Base-by-base conservation (phyloP, 2,888 invertebrate genomes). In the Apoda limacodes region DNA sequence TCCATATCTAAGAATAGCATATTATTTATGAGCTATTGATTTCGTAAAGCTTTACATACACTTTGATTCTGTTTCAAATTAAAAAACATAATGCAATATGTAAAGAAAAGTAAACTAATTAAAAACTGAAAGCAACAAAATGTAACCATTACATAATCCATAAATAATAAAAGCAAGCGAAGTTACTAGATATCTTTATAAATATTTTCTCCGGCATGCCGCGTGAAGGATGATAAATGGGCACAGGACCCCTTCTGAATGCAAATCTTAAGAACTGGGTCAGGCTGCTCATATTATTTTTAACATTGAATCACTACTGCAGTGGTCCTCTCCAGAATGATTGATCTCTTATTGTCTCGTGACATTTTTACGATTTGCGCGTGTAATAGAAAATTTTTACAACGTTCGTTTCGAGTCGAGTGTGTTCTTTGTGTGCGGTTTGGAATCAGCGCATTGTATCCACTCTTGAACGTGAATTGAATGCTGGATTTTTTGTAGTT, bases 181-280 rank as follows among this genome's bases (percentile, higher is more conserved):
- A n/a, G n/a, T n/a, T n/a, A n/a, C 31, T 37, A 23, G 50, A 48
- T 45, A 54, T 53, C 55, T 52, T 49, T 45, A 49, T 50, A 52
- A 52, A 39, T 56, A 57, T 67, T 70, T 69, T 69, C 63, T 58
- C 53, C n/a, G n/a, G n/a, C n/a, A n/a, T 50, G 56, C 51, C 59
- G 50, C 55, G 52, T 56, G 62, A 66, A 68, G 61, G 60, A 71
- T 76, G 74, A 75, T 72, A 74, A 74, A 76, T 76, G 60, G 65
- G 56, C 46, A 39, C 39, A 46, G 54, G 46, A 57, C 58, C 51
- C 51, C 52, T 55, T 52, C 52, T 68, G 74, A 74, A 76, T 80
- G 75, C 75, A 78, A 78, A 80, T 78, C 59, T 65, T 55, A 56
- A 55, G 55, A 78, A 76, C 59, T 75, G 62, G 78, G 76, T 78